Conservation (phyloP, 2,797 vertebrate genomes). For the Botia kubotai region DNA sequence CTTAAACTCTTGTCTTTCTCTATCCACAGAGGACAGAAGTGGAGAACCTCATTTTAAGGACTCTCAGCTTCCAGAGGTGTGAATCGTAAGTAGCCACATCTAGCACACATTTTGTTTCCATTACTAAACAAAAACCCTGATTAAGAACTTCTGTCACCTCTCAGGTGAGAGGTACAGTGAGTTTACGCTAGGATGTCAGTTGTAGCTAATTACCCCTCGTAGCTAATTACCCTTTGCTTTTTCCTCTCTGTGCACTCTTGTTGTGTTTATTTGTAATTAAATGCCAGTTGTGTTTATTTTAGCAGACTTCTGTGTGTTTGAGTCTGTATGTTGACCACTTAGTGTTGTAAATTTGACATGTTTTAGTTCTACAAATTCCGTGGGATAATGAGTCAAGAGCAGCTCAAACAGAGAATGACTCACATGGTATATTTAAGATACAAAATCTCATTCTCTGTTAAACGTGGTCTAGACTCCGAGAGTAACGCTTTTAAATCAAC, state of each 20-base stretch:
- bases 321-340: neutral
- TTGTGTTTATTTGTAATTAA: neutral
- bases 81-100: slow-evolving; percentile 55
- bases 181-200: neutral
- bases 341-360: neutral
- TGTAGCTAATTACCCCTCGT: neutral
- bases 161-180: neutral
- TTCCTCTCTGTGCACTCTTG: neutral
- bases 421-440: neutral
- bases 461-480: neutral
- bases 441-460: neutral
- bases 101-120: neutral
- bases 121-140: neutral
- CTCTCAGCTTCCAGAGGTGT: slow-evolving; percentile 41
- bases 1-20: slow-evolving; percentile 2
- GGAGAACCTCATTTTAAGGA: slow-evolving; percentile 28
- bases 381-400: neutral
- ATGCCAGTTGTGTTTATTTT: neutral
- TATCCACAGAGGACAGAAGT: slow-evolving; percentile 40
- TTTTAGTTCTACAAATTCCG: neutral
- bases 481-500: neutral
- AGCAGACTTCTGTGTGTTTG: neutral
- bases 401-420: neutral
- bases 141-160: neutral
- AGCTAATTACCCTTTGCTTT: neutral